These are phyloP conservation scores for Sardinella longiceps DNA, from an alignment of 2,797 vertebrate genomes.

Conservation along the genomic window DNA sequence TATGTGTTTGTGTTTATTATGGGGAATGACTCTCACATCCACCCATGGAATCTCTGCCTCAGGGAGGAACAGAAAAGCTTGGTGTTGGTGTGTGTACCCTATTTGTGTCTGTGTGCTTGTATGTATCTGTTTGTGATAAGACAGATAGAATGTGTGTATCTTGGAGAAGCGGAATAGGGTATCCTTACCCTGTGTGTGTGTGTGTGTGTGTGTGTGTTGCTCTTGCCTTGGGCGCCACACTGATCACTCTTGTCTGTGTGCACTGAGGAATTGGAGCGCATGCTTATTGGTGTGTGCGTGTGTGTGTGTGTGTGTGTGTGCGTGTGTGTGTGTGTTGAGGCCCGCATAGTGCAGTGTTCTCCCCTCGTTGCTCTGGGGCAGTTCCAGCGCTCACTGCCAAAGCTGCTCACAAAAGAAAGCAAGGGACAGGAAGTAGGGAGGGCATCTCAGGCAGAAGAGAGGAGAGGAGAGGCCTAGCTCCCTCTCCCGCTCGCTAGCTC, in stretches of 20 bases:
- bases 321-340: conserved; percentile 5
- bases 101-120: not conserved
- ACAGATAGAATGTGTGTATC: conserved; percentile 13
- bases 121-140: not conserved
- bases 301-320: conserved; percentile 25
- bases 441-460: conserved; percentile 13
- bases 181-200: conserved; percentile 17
- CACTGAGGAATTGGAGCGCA: conserved; percentile 38
- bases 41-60: not conserved
- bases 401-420: conserved; percentile 28
- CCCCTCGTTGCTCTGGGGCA: conserved; percentile 13
- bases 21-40: not conserved
- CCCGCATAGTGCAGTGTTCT: not conserved
- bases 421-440: not conserved
- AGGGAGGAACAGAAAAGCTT: not conserved
- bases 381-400: conserved; percentile 15
- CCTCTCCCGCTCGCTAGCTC: not conserved
- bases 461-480: not conserved
- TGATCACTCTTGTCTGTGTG: conserved; percentile 41
- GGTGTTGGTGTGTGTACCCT: not conserved
- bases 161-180: conserved; percentile 15
- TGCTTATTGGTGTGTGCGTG: conserved; percentile 10
- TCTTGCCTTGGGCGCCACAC: conserved; percentile 25
- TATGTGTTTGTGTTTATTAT: not conserved
- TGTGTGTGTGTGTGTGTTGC: conserved; percentile 34